Base-by-base conservation (phyloP, 2,888 invertebrate genomes). In the Cancer borealis region DNA sequence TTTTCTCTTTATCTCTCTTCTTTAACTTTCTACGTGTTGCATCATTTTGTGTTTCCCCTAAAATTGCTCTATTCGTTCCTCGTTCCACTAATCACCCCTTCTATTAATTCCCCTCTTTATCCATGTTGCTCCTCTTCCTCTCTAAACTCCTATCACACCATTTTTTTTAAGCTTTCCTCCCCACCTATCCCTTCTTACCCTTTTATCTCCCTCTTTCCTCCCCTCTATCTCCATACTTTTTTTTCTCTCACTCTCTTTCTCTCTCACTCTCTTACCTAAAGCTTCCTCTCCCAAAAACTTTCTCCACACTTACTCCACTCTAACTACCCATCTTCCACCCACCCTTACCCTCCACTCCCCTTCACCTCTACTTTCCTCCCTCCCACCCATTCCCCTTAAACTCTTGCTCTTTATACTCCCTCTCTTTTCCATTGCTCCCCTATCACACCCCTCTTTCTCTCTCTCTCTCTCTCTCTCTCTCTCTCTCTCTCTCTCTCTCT, bases 211-310 rank as follows among this genome's bases (percentile, higher is more conserved):
- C 17, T 14, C 6, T 8, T 30, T 30, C 10, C 14, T 30, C 6
- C 79, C 79, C 30, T 79, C 14, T 79, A 26, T 30, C 73, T 45
- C 30, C 46, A 30, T 45, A 39, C 30, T 45, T 45, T 14, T n/a
- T 14, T 66, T 46, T 39, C 46, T 30, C 26, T 26, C 26, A 3
- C 79, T 8, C 26, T 30, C 79, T 10, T 30, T 79, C 79, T 12
- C 30, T 79, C 26, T 79, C 79, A 6, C 79, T 30, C 79, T 79
- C 79, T 79, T 30, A 79, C 79, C 79, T 79, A 79, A 79, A 79
- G 79, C 79, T 79, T 30, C 49, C 89, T 89, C 89, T 89, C 89
- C 49, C 89, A 49, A 47, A 49, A 47, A 49, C 89, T 89, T 49
- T 89, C 47, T 49, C 89, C 49, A 30, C 54, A 49, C 54, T 54